Evolutionary conservation across 92 coral and sea anemone species (phyloP).

Genomic region (Palythoa grandiflora): DNA sequence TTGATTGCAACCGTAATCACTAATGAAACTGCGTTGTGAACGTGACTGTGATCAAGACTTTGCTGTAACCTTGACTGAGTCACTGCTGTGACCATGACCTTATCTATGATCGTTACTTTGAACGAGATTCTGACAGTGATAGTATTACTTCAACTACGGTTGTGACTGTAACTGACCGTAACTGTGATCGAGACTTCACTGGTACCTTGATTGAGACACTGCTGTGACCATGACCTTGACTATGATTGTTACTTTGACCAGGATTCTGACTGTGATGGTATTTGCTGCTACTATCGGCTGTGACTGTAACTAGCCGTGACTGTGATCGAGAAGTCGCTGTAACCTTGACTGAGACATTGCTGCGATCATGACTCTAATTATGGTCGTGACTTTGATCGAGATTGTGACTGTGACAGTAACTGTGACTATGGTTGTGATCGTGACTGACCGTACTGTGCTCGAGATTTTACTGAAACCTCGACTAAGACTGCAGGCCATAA

Average conservation of each 20-base stretch:
- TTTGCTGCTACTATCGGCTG: too few relatives aligned
- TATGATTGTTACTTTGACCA: neutral
- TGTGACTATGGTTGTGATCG: neutral
- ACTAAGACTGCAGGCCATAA: too few relatives aligned
- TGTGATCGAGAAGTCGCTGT: neutral
- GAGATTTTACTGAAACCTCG: too few relatives aligned
- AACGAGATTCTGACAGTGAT: neutral
- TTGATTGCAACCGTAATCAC: neutral
- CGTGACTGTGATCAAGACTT: neutral
- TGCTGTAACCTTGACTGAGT: neutral
- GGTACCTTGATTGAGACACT: too few relatives aligned
- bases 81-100: neutral
- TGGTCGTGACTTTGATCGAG: neutral
- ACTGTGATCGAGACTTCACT: neutral
- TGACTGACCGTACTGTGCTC: too few relatives aligned
- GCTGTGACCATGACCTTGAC: neutral
- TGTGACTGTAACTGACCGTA: neutral
- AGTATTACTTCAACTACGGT: neutral
- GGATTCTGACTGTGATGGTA: neutral
- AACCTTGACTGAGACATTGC: neutral
- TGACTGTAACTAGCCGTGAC: neutral
- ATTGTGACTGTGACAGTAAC: neutral
- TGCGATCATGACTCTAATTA: neutral
- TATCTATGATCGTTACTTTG: neutral
- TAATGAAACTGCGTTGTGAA: too few relatives aligned